Evolutionary conservation across 2,888 invertebrate species (phyloP).

Genomic region (Drosophila limbata): DNA sequence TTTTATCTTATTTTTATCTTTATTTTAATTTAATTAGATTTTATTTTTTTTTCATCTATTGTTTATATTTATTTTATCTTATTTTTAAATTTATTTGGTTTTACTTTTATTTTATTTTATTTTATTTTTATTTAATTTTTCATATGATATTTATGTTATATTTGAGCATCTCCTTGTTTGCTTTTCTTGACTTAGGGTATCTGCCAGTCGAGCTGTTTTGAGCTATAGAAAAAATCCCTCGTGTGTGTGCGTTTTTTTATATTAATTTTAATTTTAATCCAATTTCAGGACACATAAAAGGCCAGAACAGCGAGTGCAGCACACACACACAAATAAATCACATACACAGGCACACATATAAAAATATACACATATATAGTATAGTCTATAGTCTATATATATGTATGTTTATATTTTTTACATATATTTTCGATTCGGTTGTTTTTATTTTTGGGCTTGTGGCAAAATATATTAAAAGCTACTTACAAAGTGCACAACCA

Average conservation of each 20-base stretch:
- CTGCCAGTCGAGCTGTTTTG: neutral
- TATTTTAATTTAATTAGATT: too few species aligned
- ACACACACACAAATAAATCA: slow-evolving; percentile 23
- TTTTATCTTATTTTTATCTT: too few species aligned
- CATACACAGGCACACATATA: neutral
- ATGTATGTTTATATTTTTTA: slow-evolving; percentile 18
- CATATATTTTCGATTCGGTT: slow-evolving; percentile 44
- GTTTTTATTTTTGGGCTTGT: slow-evolving; percentile 58
- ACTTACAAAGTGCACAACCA: slow-evolving; percentile 76
- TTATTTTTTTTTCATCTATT: too few species aligned
- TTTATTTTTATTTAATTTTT: too few species aligned
- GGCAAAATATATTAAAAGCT: slow-evolving; percentile 80
- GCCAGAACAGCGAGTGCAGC: slow-evolving; percentile 20
- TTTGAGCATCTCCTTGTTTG: too few species aligned
- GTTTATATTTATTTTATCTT: too few species aligned
- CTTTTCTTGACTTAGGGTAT: neutral
- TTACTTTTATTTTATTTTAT: too few species aligned
- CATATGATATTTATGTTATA: too few species aligned
- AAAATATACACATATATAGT: slow-evolving; percentile 13
- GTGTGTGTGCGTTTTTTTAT: slow-evolving; percentile 11
- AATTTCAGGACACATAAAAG: slow-evolving; percentile 60
- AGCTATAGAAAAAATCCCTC: neutral
- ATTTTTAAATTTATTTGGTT: too few species aligned
- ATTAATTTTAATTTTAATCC: slow-evolving; percentile 75
- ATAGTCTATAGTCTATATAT: slow-evolving; percentile 24